Percentiles rank a stretch among this genome's conserved stretches.
These are phyloP conservation scores for Macroglossus sobrinus DNA, from an alignment of 2,113 vertebrate species.

Conservation along the genomic window DNA sequence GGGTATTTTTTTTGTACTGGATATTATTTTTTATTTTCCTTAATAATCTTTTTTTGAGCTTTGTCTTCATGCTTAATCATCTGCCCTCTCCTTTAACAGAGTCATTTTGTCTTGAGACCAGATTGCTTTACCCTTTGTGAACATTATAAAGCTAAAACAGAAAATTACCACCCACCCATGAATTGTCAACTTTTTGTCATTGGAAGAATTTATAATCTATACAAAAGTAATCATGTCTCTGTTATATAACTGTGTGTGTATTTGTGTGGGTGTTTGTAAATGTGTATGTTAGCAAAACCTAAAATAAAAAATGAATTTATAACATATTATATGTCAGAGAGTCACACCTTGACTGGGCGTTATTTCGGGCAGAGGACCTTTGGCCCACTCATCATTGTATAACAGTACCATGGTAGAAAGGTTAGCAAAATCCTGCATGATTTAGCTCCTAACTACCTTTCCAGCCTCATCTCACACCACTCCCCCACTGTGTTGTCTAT, in stretches of 20 bases:
- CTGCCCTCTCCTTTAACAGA: background rate
- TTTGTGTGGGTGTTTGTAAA: background rate
- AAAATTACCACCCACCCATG: background rate
- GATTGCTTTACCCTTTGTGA: background rate
- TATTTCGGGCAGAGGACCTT: background rate
- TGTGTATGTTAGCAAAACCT: background rate
- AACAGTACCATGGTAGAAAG: background rate
- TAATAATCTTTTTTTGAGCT: background rate
- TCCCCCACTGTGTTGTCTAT: background rate
- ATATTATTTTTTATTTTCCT: constrained; percentile 14
- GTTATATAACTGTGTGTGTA: background rate
- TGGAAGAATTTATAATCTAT: background rate
- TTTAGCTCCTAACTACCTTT: background rate
- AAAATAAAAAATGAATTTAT: background rate
- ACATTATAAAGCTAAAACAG: background rate
- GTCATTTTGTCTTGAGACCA: background rate
- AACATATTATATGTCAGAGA: background rate
- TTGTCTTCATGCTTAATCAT: constrained; percentile 11
- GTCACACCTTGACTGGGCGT: background rate
- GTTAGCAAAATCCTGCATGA: background rate
- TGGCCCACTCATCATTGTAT: background rate
- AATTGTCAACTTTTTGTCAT: background rate
- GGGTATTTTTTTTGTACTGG: background rate
- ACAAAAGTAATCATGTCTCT: background rate
- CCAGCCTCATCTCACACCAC: background rate